Evolutionary conservation across 2,113 vertebrate genomes (phyloP), one percentile per base, ranked within the genome.

Genomic region (Seriola dumerili): DNA sequence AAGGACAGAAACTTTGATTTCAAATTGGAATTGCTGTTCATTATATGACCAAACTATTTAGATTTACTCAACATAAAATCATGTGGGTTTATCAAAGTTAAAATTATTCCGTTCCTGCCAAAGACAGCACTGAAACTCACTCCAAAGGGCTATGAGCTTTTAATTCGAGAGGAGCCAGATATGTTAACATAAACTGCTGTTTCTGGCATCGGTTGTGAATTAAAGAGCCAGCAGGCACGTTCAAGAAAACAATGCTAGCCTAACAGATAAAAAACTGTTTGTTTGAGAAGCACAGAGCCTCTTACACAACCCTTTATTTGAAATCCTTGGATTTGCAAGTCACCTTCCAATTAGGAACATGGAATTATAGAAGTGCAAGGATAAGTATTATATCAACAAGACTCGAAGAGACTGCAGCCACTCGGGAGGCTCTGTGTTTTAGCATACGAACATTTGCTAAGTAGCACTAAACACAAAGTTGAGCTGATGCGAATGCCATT

Each of bases 41-140:
- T 59, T 66, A 46, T 32, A 63, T 82, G 72, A 83, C 61, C 40
- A 25, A 44, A 55, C 13, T 48, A 80, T 77, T 77, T 76, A 63
- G 61, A 17, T 76, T 82, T 61, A 32, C 57, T 32, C 67, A 36
- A 71, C 76, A 70, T 71, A 78, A 80, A 78, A 83, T 50, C 52
- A 76, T 76, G 70, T 67, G 64, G 61, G 78, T 90, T 81, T 77
- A 86, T 88, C 68, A 76, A 78, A 85, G 81, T 74, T 81, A 44
- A 85, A 89, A 83, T 62, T 54, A 73, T 59, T 73, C 32, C 29
- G 29, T 29, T 29, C 8, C 58, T 76, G 70, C 74, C 68, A 90
- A 68, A 42, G 70, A 61, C 59, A 64, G 52, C 32, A n/a, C 14
- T 74, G 40, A 65, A 68, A 72, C 58, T 57, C 58, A 72, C 58